Percentiles rank a stretch among this genome's conserved stretches.
Conservation (phyloP, 2,888 invertebrate genomes). For the Napeogenes sylphis region DNA sequence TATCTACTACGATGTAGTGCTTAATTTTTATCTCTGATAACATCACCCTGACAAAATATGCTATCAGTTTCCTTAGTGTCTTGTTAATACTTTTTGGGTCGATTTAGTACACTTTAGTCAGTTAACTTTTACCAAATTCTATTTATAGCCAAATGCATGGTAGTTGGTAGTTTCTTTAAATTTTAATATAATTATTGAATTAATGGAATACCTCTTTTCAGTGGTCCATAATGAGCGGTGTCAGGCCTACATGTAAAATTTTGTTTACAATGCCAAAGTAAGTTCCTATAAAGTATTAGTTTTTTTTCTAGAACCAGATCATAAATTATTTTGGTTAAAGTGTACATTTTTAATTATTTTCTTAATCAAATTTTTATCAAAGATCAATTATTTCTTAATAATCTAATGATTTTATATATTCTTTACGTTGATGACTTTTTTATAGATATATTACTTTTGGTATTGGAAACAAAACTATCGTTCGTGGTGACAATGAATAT, state of each 20-base stretch:
- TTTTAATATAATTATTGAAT: constrained; percentile 53
- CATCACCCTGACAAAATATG: neutral
- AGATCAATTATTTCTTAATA: neutral
- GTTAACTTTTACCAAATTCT: constrained; percentile 9
- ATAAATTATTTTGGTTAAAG: neutral
- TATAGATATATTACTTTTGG: constrained; percentile 34
- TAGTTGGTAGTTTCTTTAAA: constrained; percentile 32
- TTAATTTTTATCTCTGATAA: constrained; percentile 15
- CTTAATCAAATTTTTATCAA: neutral
- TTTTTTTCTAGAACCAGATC: too few relatives aligned
- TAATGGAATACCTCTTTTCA: constrained; percentile 71
- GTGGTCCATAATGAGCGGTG: constrained; percentile 66
- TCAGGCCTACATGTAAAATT: constrained; percentile 64
- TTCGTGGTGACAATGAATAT: constrained; percentile 71
- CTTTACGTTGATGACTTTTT: constrained; percentile 25
- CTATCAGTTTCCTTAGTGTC: neutral
- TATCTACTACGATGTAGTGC: constrained; percentile 24
- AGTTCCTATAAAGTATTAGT: constrained; percentile 20
- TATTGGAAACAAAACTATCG: constrained; percentile 68
- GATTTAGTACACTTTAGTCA: constrained; percentile 9
- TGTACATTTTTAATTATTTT: constrained; percentile 8
- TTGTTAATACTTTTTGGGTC: neutral
- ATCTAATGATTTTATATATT: constrained; percentile 6
- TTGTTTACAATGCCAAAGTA: constrained; percentile 65
- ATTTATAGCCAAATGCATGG: constrained; percentile 28